These are phyloP conservation scores for Folsomia candida DNA, from an alignment of 2,888 invertebrate genomes.

Conservation along the genomic window DNA sequence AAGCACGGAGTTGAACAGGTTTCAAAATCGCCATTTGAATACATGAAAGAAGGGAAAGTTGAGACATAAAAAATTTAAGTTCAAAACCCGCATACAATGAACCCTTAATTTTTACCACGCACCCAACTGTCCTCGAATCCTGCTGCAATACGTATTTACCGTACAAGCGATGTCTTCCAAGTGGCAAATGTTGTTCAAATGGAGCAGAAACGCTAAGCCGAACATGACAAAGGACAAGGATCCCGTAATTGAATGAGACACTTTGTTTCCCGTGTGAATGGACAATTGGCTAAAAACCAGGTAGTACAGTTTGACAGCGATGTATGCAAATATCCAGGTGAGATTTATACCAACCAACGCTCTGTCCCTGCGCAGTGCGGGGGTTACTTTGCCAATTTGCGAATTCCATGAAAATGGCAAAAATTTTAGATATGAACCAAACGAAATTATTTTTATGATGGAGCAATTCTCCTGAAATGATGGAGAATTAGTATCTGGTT, in stretches of 20 bases:
- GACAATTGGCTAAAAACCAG: background rate
- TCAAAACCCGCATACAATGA: no score
- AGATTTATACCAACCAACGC: constrained; percentile 13
- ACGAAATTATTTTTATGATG: background rate
- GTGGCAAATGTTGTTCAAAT: constrained; percentile 28
- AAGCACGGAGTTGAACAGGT: no score
- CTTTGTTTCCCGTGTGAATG: background rate
- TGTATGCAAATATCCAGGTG: constrained; percentile 25
- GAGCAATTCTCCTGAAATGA: no score
- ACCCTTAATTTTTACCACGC: background rate
- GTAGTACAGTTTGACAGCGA: constrained; percentile 28
- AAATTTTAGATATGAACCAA: constrained; percentile 22
- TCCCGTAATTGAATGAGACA: constrained; percentile 7
- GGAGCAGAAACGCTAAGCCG: constrained; percentile 28
- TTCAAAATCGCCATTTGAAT: no score
- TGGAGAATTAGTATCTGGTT: no score
- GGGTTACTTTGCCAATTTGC: background rate
- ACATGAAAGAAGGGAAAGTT: no score
- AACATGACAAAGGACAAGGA: constrained; percentile 36
- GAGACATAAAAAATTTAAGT: no score
- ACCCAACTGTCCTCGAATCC: constrained; percentile 32
- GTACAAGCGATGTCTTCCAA: constrained; percentile 29
- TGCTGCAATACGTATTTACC: constrained; percentile 32
- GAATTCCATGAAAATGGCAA: constrained; percentile 33
- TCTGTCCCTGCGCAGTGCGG: background rate